phyloP scores from a whole-genome alignment of 2,888 invertebrate species.

The Drosophila tripunctata region DNA sequence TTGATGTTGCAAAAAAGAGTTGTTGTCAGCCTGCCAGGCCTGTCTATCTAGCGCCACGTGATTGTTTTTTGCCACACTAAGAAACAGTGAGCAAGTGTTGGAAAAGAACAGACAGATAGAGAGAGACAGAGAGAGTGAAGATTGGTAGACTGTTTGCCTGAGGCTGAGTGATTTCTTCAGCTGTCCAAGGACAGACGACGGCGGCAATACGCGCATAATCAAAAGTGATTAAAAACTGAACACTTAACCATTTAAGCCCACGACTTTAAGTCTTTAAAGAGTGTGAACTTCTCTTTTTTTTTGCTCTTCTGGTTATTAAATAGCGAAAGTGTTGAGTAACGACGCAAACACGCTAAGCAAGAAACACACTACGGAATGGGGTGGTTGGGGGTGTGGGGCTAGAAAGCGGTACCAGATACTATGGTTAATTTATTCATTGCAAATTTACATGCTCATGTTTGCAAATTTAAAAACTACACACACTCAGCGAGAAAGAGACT shows the following conservation, averaged over 20 bases:
- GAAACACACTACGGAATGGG: not conserved
- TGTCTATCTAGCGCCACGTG: slow-evolving; percentile 73
- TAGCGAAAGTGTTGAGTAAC: slow-evolving; percentile 74
- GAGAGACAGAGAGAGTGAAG: not conserved
- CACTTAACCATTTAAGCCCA: slow-evolving; percentile 27
- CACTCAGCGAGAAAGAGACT: slow-evolving; percentile 4
- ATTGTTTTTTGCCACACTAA: slow-evolving; percentile 66
- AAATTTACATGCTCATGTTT: slow-evolving; percentile 78
- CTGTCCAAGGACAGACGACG: slow-evolving; percentile 49
- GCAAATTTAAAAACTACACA: slow-evolving; percentile 76
- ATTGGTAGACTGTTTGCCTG: slow-evolving; percentile 35
- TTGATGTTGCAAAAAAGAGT: slow-evolving; percentile 76
- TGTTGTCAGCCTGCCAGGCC: slow-evolving; percentile 76
- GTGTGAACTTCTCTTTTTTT: too few species aligned
- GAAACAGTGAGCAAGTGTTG: not conserved
- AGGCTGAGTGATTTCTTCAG: slow-evolving; percentile 59
- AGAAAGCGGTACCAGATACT: too few species aligned
- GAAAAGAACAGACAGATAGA: not conserved
- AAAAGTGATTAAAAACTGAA: slow-evolving; percentile 72
- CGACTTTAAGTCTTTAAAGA: slow-evolving; percentile 33
- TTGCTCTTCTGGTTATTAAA: slow-evolving; percentile 70
- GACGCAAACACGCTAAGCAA: slow-evolving; percentile 23
- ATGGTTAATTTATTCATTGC: slow-evolving; percentile 76
- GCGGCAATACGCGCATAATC: slow-evolving; percentile 53
- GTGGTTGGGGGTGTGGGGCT: too few species aligned